A percentile compares a stretch with the other conserved stretches of the same genome.
Conservation (phyloP, 2,888 invertebrate genomes). For the Flabesymbios commensalis region DNA sequence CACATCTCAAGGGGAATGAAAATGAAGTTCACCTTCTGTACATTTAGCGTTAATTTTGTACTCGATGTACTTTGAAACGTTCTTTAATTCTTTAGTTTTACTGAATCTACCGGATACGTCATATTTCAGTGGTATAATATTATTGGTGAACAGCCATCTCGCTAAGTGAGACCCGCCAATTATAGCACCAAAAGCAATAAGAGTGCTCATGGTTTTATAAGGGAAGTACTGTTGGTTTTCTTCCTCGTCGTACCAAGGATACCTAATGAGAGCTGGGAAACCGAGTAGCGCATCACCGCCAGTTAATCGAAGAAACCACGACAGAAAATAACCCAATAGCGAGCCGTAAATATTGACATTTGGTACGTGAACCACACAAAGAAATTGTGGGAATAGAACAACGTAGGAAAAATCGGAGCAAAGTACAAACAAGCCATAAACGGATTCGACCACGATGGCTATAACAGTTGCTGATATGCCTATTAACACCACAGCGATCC, state of each 20-base stretch:
- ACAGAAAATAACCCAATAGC: constrained; percentile 65
- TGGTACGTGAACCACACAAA: constrained; percentile 96
- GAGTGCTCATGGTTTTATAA: constrained; percentile 94
- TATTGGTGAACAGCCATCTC: constrained; percentile 84
- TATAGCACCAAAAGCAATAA: constrained; percentile 64
- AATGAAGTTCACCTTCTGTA: too few relatives aligned
- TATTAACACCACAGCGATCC: constrained; percentile 85
- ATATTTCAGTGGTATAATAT: constrained; percentile 75
- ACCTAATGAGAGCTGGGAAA: constrained; percentile 53
- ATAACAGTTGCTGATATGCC: constrained; percentile 87
- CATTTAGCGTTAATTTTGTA: too few relatives aligned
- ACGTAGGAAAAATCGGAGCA: constrained; percentile 99
- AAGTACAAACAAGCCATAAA: constrained; percentile 98
- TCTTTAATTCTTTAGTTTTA: too few relatives aligned
- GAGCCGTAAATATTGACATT: constrained; percentile 97
- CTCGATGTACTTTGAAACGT: too few relatives aligned
- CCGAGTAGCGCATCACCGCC: constrained; percentile 57
- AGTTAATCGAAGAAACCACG: constrained; percentile 44
- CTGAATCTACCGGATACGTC: too few relatives aligned
- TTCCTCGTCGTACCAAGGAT: constrained; percentile 47
- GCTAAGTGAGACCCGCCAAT: constrained; percentile 49
- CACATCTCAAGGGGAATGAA: too few relatives aligned
- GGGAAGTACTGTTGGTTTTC: constrained; percentile 80
- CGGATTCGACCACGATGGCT: constrained; percentile 96
- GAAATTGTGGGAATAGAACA: constrained; percentile 94